phyloP scores from a whole-genome alignment of 2,113 vertebrate genomes.

The Acrocephalus kingi region DNA sequence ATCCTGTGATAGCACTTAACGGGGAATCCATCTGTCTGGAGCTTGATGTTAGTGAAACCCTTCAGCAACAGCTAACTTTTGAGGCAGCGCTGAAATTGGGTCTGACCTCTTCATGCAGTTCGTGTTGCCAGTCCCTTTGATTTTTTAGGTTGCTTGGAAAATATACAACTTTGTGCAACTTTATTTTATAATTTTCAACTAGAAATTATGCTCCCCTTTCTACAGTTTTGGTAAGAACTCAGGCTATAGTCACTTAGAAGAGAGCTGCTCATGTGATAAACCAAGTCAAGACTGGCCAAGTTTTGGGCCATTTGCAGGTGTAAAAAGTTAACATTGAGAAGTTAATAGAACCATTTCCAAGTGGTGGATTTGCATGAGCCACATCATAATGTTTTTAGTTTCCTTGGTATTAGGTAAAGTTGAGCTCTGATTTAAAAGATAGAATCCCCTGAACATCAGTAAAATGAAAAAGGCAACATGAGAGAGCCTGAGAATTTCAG shows the following conservation, averaged over 20 bases:
- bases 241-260: background rate
- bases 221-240: background rate
- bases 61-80: background rate
- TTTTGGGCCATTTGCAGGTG: background rate
- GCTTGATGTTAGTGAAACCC: background rate
- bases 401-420: background rate
- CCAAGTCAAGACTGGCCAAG: accelerated
- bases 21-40: background rate
- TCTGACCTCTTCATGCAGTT: background rate
- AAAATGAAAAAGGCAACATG: background rate
- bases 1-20: background rate
- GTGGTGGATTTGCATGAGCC: background rate
- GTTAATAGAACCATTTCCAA: background rate
- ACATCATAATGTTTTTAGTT: background rate
- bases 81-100: background rate
- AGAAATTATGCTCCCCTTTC: accelerated
- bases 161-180: background rate
- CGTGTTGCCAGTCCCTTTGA: background rate
- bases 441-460: background rate
- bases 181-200: background rate
- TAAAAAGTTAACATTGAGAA: background rate
- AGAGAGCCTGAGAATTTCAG: background rate
- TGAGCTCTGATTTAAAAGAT: background rate
- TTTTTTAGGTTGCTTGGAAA: background rate
- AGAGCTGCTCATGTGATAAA: background rate